Evolutionary conservation across 2,113 vertebrate species (phyloP).

Genomic region (Oncorhynchus clarkii): DNA sequence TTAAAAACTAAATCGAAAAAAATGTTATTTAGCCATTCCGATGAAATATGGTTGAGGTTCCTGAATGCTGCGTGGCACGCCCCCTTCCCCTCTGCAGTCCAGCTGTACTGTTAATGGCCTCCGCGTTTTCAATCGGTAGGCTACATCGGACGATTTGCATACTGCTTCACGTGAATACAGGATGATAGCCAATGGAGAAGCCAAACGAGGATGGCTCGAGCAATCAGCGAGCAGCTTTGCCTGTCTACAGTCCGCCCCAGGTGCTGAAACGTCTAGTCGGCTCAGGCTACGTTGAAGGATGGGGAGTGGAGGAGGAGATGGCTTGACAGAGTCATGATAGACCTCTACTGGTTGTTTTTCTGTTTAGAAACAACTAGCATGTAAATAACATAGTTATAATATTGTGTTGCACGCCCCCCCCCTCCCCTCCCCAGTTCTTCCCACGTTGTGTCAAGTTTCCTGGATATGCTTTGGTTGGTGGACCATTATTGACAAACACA

Average conservation of each 20-base stretch:
- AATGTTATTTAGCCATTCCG: neutral
- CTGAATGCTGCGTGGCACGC: neutral
- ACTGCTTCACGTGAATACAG: constrained; percentile 1
- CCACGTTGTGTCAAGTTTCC: no score
- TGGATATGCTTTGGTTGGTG: no score
- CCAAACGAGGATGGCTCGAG: neutral
- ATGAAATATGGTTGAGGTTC: neutral
- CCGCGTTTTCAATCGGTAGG: neutral
- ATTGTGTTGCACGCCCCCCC: no score
- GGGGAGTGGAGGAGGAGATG: neutral
- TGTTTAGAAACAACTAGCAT: neutral
- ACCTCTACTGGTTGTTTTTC: constrained; percentile 17
- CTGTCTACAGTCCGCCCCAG: neutral
- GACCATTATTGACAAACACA: no score
- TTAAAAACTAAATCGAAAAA: neutral
- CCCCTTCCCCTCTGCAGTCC: constrained; percentile 4
- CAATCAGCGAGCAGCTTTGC: constrained; percentile 23
- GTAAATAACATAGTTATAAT: neutral
- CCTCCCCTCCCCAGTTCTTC: no score
- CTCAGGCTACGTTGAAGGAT: neutral
- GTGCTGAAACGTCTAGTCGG: neutral
- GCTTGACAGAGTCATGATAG: neutral
- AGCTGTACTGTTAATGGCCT: constrained; percentile 1
- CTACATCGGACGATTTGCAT: constrained; percentile 22
- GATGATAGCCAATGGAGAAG: constrained; percentile 19